Evolutionary conservation across 2,888 invertebrate genomes (phyloP), one percentile per base, ranked within the genome.

Genomic region (Caenorhabditis uteleia): DNA sequence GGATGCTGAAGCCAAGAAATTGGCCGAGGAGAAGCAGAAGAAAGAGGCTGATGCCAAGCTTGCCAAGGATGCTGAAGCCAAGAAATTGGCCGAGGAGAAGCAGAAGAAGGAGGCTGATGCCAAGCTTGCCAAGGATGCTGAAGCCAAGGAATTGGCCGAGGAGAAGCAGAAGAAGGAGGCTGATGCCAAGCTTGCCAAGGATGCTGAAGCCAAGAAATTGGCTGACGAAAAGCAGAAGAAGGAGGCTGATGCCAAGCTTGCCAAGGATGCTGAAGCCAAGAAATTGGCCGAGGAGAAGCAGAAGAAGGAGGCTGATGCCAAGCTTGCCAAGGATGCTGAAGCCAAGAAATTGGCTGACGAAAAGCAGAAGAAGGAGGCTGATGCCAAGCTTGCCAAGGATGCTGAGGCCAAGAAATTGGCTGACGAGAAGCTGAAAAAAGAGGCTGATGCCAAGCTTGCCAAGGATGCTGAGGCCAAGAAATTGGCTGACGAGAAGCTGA

Each of bases 381-480:
- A 38, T 4, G 20, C 14, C 3, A 25, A 23, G 10, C 23, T 25
- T 2, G n/a, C 26, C n/a, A 43, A 43, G 27, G 42, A 26, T 43
- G 42, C 42, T 27, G 16, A 43, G 14, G 42, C 23, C n/a, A 43
- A 43, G 21, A 20, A 20, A 38, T 4, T 7, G 7, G 38, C 38
- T 14, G 43, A 43, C 4, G 40, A 40, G n/a, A 25, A 40, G n/a
- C 18, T 21, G 18, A 48, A 48, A 38, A 33, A 33, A 18, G 33
- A 48, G 27, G 55, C 56, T 55, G 53, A 56, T 4, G 55, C 40
- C n/a, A n/a, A n/a, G n/a, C n/a, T n/a, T n/a, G n/a, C n/a, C 16
- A 34, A 34, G 8, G 34, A 7, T 34, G 34, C 34, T n/a, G 27
- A 55, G 16, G 55, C 56, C 26, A 59, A 59, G 59, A 44, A 44